Conservation (phyloP, 2,113 vertebrate genomes). For the Sceloporus undulatus region DNA sequence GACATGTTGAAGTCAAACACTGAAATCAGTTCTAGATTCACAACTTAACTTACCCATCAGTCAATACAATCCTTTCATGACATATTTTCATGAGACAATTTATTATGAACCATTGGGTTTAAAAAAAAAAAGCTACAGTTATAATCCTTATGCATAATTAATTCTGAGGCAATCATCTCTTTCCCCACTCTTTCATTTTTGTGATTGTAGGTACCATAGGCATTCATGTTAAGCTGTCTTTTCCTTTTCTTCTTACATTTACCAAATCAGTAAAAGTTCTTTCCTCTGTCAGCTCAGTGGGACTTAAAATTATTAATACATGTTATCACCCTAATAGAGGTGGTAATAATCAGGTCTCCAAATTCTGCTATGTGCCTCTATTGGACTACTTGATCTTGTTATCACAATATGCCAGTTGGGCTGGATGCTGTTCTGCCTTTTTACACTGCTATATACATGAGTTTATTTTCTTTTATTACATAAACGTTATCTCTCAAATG, state of each 20-base stretch:
- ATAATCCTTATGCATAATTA: constrained; percentile 2
- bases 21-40: neutral
- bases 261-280: constrained; percentile 28
- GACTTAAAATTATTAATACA: constrained; percentile 31
- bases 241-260: constrained; percentile 4
- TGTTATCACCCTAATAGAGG: constrained; percentile 32
- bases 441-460: neutral
- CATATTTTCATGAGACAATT: neutral
- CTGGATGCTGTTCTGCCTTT: constrained; percentile 10
- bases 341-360: constrained; percentile 10
- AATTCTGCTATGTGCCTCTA: constrained; percentile 8
- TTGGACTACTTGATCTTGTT: constrained; percentile 29
- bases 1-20: no score
- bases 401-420: constrained; percentile 7
- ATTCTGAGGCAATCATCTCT: neutral
- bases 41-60: neutral
- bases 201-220: constrained; percentile 16
- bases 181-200: neutral
- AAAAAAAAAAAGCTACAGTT: neutral
- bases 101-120: constrained; percentile 3
- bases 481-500: constrained; percentile 25
- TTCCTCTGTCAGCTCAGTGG: constrained; percentile 23
- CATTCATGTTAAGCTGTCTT: neutral
- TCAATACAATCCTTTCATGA: neutral
- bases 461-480: constrained; percentile 22